Conservation (phyloP, 1,140 invertebrate genomes). For the Agrypnia vestita region DNA sequence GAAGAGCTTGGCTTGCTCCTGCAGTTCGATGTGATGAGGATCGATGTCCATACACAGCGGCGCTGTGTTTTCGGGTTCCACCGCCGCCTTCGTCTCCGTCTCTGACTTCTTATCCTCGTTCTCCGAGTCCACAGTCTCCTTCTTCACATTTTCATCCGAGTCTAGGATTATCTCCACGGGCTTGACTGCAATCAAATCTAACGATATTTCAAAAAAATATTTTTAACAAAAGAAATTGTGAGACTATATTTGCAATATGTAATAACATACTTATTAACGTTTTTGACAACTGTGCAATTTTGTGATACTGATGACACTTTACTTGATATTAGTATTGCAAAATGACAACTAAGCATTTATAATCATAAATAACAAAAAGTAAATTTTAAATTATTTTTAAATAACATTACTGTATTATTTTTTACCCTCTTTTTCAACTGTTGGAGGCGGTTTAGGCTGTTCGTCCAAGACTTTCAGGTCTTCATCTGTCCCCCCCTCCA, state of each 20-base stretch:
- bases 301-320: too few species aligned
- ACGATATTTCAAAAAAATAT: background rate
- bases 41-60: constrained; percentile 72
- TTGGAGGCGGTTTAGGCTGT: constrained; percentile 67
- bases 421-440: constrained; percentile 64
- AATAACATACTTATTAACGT: too few species aligned
- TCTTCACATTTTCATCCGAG: constrained; percentile 56
- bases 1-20: constrained; percentile 70
- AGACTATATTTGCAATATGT: constrained; percentile 45
- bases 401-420: too few species aligned
- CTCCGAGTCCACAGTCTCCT: constrained; percentile 55
- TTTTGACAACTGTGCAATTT: too few species aligned
- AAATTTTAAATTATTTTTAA: too few species aligned
- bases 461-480: constrained; percentile 90
- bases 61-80: constrained; percentile 67
- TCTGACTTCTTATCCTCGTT: constrained; percentile 62
- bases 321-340: too few species aligned
- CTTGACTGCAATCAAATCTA: constrained; percentile 49
- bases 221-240: background rate
- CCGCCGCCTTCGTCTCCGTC: constrained; percentile 67
- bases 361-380: too few species aligned
- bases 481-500: constrained; percentile 97
- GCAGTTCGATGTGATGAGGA: constrained; percentile 68
- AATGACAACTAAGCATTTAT: too few species aligned
- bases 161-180: constrained; percentile 57